Base-by-base conservation (phyloP, 2,797 vertebrate genomes). In the Melanotaenia pygmaea region DNA sequence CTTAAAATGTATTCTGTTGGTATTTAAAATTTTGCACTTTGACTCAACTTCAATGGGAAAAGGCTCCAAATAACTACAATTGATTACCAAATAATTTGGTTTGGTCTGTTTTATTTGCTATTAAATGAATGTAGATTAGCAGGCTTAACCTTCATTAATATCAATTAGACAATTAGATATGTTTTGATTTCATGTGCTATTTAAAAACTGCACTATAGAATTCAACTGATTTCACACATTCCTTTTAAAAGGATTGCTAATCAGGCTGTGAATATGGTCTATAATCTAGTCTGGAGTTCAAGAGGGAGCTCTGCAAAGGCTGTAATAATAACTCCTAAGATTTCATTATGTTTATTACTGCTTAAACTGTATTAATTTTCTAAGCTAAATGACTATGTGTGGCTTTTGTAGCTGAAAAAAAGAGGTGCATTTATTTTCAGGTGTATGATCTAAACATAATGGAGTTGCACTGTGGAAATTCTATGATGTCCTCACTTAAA, bases 191-290 rank as follows among this genome's bases (percentile, higher is more conserved):
- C 57, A 18, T 0, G 2, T 22, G 37, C 30, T 45, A 22, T 22
- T 20, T 58, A 45, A 43, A 51, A 16, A 26, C 45, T 47, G 18
- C 1, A 47, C 3, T 0, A 26, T n/a, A 14, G 53, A 18, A 67
- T 32, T 58, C 30, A 24, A 67, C 35, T 20, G 43, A 45, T 67
- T 67, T 67, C 40, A 57, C 53, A 45, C 53, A 40, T 65, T 65
- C 32, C 43, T 16, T 45, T 40, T 40, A 26, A 11, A 14, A 38
- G 50, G 7, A 38, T 12, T 56, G 26, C 24, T 28, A 28, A n/a
- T 53, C 22, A 53, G 22, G 22, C 37, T 38, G 10, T 12, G 37
- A 38, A 38, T 13, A 16, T 20, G 18, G 0, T 28, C 5, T 54
- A 54, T 35, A 61, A 54, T 61, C 4, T 43, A 18, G 18, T 34